A percentile compares a stretch with the other conserved stretches of the same genome.
phyloP scores from a whole-genome alignment of 2,113 vertebrate genomes.

The Hemiscyllium ocellatum region DNA sequence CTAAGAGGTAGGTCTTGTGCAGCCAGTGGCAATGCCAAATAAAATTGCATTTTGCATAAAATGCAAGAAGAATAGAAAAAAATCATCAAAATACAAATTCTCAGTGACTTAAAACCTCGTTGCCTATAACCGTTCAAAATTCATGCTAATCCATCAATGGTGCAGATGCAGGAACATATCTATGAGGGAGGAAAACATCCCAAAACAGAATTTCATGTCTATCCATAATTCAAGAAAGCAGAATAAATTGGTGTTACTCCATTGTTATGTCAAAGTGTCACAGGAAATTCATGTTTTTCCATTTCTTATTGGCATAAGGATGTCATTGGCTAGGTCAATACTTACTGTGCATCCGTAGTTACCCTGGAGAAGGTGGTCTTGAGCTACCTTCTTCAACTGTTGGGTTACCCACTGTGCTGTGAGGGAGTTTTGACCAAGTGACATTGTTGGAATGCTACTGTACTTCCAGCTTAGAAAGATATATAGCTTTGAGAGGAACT shows the following conservation, averaged over 20 bases:
- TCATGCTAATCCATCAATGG: not conserved
- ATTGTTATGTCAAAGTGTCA: not conserved
- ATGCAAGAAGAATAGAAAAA: not conserved
- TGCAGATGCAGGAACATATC: not conserved
- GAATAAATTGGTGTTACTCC: not conserved
- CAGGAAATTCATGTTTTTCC: not conserved
- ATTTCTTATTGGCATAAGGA: too few species aligned
- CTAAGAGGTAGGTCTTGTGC: not conserved
- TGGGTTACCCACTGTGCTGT: too few species aligned
- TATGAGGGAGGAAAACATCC: not conserved
- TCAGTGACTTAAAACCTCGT: not conserved
- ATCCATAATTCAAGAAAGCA: not conserved
- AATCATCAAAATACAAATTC: not conserved
- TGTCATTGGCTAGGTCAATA: too few species aligned
- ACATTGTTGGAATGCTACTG: too few species aligned
- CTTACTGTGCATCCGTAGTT: too few species aligned
- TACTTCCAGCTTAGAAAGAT: too few species aligned
- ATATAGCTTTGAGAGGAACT: too few species aligned
- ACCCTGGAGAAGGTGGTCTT: too few species aligned
- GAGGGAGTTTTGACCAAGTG: too few species aligned
- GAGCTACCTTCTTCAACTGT: too few species aligned
- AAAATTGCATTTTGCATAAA: not conserved
- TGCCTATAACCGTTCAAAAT: not conserved
- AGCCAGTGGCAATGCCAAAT: not conserved
- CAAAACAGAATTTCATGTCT: not conserved